Evolutionary conservation across 1,140 invertebrate genomes (phyloP).

Genomic region (Bemisia tabaci): DNA sequence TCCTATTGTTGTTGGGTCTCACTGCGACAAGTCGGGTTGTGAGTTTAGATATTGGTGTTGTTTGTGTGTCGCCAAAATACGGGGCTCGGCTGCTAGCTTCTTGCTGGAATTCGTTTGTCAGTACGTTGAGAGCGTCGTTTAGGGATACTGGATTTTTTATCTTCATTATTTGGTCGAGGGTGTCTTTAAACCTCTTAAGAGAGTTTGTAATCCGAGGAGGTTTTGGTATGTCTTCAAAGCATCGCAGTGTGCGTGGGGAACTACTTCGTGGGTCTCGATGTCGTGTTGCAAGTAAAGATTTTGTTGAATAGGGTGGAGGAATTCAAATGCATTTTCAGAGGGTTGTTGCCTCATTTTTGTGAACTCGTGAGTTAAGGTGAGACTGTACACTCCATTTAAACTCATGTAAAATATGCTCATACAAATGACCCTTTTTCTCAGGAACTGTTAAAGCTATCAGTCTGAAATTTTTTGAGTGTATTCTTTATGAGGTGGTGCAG

Average conservation of each 20-base stretch:
- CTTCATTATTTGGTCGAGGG: slow-evolving; percentile 6
- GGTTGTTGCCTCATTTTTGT: background rate
- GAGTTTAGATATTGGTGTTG: too few relatives aligned
- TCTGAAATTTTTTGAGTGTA: too few relatives aligned
- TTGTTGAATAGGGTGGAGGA: background rate
- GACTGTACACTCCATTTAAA: too few relatives aligned
- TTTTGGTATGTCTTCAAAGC: background rate
- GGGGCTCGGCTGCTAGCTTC: too few relatives aligned
- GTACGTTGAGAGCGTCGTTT: slow-evolving; percentile 6
- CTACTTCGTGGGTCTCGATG: background rate
- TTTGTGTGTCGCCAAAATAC: too few relatives aligned
- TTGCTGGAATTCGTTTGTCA: slow-evolving; percentile 5
- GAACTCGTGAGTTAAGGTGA: slow-evolving; percentile 20
- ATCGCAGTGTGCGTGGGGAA: background rate
- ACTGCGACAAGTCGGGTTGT: too few relatives aligned
- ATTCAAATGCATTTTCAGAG: background rate
- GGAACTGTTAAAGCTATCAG: too few relatives aligned
- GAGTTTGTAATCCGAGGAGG: background rate
- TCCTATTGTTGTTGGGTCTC: too few relatives aligned
- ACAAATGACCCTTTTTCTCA: too few relatives aligned
- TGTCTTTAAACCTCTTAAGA: slow-evolving; percentile 3
- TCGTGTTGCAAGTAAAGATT: background rate
- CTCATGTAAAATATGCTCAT: too few relatives aligned
- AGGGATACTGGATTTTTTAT: slow-evolving; percentile 1
- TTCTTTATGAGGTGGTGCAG: too few relatives aligned